These are phyloP conservation scores for Dermatemys mawii DNA, from an alignment of 2,113 vertebrate genomes.

Conservation along the genomic window DNA sequence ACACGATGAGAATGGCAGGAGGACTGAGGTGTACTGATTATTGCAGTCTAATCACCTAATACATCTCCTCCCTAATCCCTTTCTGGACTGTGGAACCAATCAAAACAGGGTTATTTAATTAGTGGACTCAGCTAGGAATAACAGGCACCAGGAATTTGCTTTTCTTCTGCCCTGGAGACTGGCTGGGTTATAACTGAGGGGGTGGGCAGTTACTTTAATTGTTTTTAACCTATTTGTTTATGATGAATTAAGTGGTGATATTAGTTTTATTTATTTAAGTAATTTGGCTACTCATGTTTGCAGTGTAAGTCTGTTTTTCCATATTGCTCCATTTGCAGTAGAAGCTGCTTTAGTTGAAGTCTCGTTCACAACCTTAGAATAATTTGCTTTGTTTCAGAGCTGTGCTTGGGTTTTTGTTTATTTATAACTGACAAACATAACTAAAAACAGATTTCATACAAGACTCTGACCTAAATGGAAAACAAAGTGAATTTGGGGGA, in stretches of 20 bases:
- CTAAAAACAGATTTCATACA: background rate
- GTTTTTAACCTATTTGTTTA: background rate
- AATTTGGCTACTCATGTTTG: background rate
- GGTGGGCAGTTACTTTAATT: background rate
- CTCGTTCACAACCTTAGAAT: background rate
- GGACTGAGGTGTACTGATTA: background rate
- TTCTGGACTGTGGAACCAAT: background rate
- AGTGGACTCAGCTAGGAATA: background rate
- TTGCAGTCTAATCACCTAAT: slow-evolving; percentile 16
- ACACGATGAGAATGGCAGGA: background rate
- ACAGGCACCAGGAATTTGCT: background rate
- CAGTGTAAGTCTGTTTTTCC: background rate
- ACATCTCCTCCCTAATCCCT: background rate
- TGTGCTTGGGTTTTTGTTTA: background rate
- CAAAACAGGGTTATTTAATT: background rate
- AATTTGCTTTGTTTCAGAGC: background rate
- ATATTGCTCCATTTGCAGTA: background rate
- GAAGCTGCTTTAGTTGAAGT: accelerated
- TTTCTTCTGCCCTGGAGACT: background rate
- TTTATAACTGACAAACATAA: background rate
- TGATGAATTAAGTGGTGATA: background rate
- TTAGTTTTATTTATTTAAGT: background rate
- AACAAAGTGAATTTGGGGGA: background rate
- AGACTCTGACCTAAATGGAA: background rate
- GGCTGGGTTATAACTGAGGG: background rate